A percentile compares a stretch with the other conserved stretches of the same genome.
Evolutionary conservation across 2,888 invertebrate genomes (phyloP).

Genomic region (Anagyrus pseudococci): DNA sequence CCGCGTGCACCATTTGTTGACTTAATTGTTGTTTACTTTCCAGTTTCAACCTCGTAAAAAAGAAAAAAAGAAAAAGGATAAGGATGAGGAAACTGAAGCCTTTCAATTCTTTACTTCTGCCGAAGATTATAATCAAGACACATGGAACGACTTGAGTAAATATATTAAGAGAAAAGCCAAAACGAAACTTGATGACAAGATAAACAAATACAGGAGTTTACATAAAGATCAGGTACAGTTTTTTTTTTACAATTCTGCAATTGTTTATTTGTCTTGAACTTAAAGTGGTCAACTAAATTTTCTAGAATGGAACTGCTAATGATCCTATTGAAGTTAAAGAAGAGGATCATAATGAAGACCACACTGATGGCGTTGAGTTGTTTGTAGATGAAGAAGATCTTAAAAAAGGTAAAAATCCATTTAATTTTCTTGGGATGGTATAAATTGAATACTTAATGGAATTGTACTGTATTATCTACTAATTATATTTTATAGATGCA

Average conservation of each 20-base stretch:
- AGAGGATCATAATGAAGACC: constrained; percentile 63
- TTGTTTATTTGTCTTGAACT: constrained; percentile 3
- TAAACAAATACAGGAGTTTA: constrained; percentile 65
- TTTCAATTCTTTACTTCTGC: constrained; percentile 82
- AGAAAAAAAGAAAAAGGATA: constrained; percentile 74
- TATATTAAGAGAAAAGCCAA: constrained; percentile 82
- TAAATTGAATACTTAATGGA: too few relatives aligned
- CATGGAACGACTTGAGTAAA: constrained; percentile 81
- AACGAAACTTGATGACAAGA: constrained; percentile 85
- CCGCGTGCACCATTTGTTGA: not conserved
- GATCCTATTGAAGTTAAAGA: constrained; percentile 70
- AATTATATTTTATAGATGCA: too few relatives aligned
- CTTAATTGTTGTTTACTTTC: constrained; percentile 26
- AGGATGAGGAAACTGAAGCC: constrained; percentile 79
- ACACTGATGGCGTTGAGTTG: constrained; percentile 34
- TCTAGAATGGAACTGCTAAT: constrained; percentile 44
- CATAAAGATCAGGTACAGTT: constrained; percentile 62
- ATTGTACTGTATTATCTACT: too few relatives aligned
- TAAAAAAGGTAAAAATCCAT: constrained; percentile 51
- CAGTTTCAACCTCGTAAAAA: constrained; percentile 87
- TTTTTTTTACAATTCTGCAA: constrained; percentile 43
- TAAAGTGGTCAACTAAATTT: constrained; percentile 8
- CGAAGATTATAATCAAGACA: constrained; percentile 81
- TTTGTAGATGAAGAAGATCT: constrained; percentile 51
- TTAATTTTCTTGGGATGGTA: not conserved